A percentile compares a stretch with the other conserved stretches of the same genome.
Conservation (phyloP, 2,888 invertebrate genomes). For the Aporophyla nigra region DNA sequence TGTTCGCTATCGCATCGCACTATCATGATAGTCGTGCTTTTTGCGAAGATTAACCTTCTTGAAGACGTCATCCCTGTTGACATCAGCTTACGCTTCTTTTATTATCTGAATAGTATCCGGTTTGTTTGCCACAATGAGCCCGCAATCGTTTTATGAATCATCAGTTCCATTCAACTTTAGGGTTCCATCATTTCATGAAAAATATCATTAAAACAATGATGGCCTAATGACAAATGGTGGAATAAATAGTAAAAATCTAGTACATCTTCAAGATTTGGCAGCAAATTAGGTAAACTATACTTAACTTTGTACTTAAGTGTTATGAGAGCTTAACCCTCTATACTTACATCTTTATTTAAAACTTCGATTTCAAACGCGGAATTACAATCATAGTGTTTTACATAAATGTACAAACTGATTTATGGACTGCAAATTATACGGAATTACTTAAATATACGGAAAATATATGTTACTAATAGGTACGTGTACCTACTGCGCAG, state of each 20-base stretch:
- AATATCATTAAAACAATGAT: not conserved
- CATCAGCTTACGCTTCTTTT: constrained; percentile 82
- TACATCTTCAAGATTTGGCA: constrained; percentile 9
- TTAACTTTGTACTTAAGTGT: no score
- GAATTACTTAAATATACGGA: constrained; percentile 65
- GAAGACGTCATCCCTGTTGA: constrained; percentile 85
- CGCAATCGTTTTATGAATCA: constrained; percentile 75
- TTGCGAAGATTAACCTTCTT: constrained; percentile 71
- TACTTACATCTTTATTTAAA: constrained; percentile 6
- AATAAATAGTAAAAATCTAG: constrained; percentile 7
- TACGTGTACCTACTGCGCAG: constrained; percentile 62
- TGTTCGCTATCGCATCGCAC: constrained; percentile 57
- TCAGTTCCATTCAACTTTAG: constrained; percentile 69
- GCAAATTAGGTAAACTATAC: not conserved
- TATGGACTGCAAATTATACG: constrained; percentile 64
- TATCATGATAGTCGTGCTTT: constrained; percentile 74
- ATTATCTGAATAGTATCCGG: constrained; percentile 83
- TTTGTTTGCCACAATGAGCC: constrained; percentile 74
- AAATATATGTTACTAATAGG: constrained; percentile 58
- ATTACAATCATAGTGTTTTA: constrained; percentile 59
- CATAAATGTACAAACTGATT: constrained; percentile 53
- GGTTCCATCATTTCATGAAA: constrained; percentile 52
- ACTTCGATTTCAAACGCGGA: constrained; percentile 57
- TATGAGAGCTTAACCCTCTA: not conserved
- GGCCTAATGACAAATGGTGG: not conserved